Conservation (phyloP, 2,797 vertebrate species). For the Spinus olivaceus region DNA sequence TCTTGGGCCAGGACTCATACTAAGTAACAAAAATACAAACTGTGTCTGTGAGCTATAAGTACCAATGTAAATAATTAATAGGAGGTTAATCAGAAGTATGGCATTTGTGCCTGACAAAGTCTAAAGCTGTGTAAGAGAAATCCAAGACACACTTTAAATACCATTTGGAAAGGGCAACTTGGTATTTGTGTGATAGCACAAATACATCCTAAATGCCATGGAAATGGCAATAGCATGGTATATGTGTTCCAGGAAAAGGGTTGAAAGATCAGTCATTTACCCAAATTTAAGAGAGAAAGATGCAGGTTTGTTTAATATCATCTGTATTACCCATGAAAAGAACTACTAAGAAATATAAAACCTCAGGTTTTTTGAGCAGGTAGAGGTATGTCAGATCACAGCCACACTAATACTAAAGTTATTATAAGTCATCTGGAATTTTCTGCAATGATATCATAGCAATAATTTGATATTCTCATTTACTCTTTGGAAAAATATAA, state of each 20-base stretch:
- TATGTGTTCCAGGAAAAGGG: neutral
- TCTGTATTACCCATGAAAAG: neutral
- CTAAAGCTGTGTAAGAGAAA: neutral
- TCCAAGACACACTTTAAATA: neutral
- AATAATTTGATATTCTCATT: neutral
- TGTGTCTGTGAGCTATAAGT: neutral
- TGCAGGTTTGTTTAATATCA: neutral
- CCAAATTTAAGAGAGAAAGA: neutral
- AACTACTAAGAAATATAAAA: neutral
- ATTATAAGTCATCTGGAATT: neutral
- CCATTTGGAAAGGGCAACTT: slow-evolving; percentile 20
- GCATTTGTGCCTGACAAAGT: neutral
- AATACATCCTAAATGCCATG: slow-evolving; percentile 5
- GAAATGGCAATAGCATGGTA: neutral
- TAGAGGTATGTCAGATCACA: neutral
- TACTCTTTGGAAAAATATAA: neutral
- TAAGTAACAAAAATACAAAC: neutral
- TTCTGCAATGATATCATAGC: accelerated
- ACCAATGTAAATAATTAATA: neutral
- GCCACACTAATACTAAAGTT: neutral
- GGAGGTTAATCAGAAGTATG: neutral
- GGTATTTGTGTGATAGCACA: slow-evolving; percentile 6
- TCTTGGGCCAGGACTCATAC: neutral
- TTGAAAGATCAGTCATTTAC: neutral
- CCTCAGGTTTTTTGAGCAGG: neutral